Evolutionary conservation across 1,140 invertebrate genomes (phyloP).

Genomic region (Cardiocondyla obscurior): DNA sequence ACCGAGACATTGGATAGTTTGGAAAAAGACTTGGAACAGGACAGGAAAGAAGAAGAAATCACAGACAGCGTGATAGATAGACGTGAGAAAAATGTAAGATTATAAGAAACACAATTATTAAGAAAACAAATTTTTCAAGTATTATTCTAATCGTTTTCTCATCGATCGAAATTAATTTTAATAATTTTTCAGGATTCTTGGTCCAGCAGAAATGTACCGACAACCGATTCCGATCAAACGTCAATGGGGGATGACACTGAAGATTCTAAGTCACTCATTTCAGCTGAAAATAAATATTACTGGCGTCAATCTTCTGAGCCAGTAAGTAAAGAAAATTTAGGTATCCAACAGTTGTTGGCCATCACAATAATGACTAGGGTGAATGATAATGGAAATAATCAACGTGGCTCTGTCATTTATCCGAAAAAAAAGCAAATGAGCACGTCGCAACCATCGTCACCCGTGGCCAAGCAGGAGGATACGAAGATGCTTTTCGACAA

Average conservation of each 20-base stretch:
- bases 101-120: neutral
- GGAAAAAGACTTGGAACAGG: constrained; percentile 80
- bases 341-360: constrained; percentile 79
- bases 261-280: constrained; percentile 73
- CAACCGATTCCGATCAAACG: constrained; percentile 68
- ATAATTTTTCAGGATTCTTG: constrained; percentile 74
- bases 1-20: constrained; percentile 82
- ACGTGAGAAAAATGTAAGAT: constrained; percentile 78
- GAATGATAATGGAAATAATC: constrained; percentile 80
- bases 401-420: constrained; percentile 77
- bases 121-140: neutral
- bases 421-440: constrained; percentile 76
- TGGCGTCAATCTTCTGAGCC: constrained; percentile 78
- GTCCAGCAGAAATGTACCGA: constrained; percentile 67
- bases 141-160: neutral
- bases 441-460: constrained; percentile 77
- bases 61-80: constrained; percentile 71
- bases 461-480: constrained; percentile 77
- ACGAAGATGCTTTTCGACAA: constrained; percentile 81
- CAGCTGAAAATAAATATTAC: constrained; percentile 77
- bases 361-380: constrained; percentile 79
- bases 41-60: constrained; percentile 75
- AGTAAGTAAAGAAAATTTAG: constrained; percentile 78
- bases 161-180: neutral
- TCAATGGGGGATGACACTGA: constrained; percentile 74